Conservation (phyloP, 2,113 vertebrate genomes). For the Halichoeres trimaculatus region DNA sequence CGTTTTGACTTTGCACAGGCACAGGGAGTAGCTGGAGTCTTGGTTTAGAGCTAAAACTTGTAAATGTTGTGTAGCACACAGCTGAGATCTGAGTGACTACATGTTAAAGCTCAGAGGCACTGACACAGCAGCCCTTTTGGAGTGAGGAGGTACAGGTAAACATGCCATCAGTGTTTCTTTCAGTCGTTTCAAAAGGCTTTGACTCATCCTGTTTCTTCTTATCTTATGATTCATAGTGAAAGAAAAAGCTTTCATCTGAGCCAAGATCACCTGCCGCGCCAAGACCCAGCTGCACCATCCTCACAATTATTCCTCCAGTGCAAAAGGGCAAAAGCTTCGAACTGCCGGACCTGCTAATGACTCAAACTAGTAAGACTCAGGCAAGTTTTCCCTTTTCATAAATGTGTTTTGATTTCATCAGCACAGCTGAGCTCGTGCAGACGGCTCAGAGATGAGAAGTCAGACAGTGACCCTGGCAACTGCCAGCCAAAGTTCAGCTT, state of each 20-base stretch:
- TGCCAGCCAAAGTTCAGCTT: background rate
- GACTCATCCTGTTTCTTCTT: background rate
- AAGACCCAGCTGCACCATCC: background rate
- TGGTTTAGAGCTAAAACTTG: too few species aligned
- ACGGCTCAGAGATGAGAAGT: background rate
- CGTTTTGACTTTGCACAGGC: too few species aligned
- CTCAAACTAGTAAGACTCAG: background rate
- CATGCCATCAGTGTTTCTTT: too few species aligned
- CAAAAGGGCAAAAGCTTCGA: background rate
- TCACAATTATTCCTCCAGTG: background rate
- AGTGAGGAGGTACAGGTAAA: too few species aligned
- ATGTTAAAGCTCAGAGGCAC: too few species aligned
- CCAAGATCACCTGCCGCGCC: too few species aligned
- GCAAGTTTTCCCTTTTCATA: background rate
- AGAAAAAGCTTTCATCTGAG: background rate
- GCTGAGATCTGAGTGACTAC: too few species aligned
- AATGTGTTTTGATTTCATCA: constrained; percentile 1
- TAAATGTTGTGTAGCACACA: too few species aligned
- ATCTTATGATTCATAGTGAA: background rate
- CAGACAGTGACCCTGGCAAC: background rate
- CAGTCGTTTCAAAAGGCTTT: background rate
- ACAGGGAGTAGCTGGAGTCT: too few species aligned
- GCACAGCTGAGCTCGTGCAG: background rate
- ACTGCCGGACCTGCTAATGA: background rate
- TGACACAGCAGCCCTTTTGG: too few species aligned